Conservation (phyloP, 1,140 invertebrate genomes). For the Trichonephila inaurata region DNA sequence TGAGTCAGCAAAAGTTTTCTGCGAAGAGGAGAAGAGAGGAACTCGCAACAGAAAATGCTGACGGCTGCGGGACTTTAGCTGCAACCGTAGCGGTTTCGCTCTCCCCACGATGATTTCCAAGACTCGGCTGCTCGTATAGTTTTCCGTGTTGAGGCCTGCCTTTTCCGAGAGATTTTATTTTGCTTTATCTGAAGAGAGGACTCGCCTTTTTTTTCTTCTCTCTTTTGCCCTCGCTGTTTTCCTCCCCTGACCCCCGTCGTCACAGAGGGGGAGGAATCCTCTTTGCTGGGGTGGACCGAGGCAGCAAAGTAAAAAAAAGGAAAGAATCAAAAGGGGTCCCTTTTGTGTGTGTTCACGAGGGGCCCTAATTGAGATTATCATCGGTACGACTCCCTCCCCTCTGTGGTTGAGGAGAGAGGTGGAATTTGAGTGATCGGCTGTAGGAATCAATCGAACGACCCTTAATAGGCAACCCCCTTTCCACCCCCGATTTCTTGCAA, state of each 20-base stretch:
- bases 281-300: slow-evolving; percentile 19
- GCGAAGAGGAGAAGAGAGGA: slow-evolving; percentile 52
- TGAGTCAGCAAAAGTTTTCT: slow-evolving; percentile 76
- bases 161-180: slow-evolving; percentile 67
- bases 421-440: slow-evolving; percentile 66
- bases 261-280: slow-evolving; percentile 18
- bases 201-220: slow-evolving; percentile 50
- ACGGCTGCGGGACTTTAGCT: slow-evolving; percentile 70
- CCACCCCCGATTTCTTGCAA: slow-evolving; percentile 10
- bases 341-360: slow-evolving; percentile 27
- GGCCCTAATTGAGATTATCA: slow-evolving; percentile 75
- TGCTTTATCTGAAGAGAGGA: slow-evolving; percentile 34
- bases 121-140: slow-evolving; percentile 35
- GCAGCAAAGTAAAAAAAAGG: not conserved
- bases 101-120: slow-evolving; percentile 60
- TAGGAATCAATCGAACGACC: slow-evolving; percentile 60
- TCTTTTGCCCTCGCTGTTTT: not conserved
- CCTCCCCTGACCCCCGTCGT: slow-evolving; percentile 39
- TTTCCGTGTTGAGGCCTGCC: slow-evolving; percentile 31
- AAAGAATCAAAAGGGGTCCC: not conserved
- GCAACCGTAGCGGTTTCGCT: slow-evolving; percentile 69
- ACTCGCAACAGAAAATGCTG: slow-evolving; percentile 69
- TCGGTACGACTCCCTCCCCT: slow-evolving; percentile 26
- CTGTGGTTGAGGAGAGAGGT: not conserved
- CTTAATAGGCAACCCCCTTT: slow-evolving; percentile 46